Evolutionary conservation across 1,140 invertebrate genomes (phyloP), one percentile per base, ranked within the genome.

Genomic region (Melanaphis sacchari): DNA sequence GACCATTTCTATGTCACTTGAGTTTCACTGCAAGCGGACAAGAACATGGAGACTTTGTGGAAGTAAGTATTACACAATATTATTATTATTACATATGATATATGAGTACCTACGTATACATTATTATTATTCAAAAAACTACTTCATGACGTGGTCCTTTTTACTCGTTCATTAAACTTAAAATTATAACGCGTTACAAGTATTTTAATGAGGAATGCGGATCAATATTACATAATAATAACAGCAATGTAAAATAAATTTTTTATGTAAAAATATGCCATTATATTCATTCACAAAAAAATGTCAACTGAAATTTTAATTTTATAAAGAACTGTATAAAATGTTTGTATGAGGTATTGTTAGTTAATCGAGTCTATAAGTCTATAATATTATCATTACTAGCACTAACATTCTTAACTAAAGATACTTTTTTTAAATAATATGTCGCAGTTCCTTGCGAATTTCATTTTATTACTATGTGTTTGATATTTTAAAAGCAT

Each of bases 11-110:
- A 84, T 98, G 98, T 95, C 98, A 98, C 95, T 96, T 98, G 94
- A 98, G 98, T 88, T 98, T 98, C 95, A 98, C 98, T 89, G 98
- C 98, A 94, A 97, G 97, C 94, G 98, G 98, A 54, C 97, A 97
- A 94, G 96, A 96, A 93, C 97, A 98, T 95, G 98, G 98, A 66
- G 98, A 98, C 95, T 96, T 98, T 93, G 97, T 98, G 15, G 97
- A 98, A 95, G 96, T 97, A 95, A 96, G 95, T 89, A 54, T 52
- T 89, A 38, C 31, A 21, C 36, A 36, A 18, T 49, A 31, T n/a
- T 87, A 85, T 84, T 40, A 41, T 84, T 24, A 40, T 46, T 46
- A 31, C 31, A 49, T 87, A 85, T 85, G 21, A 7, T 84, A 84
- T 84, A 84, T 36, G 5, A 40, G 38, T 84, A 22, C 6, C 11